Evolutionary conservation across 1,140 invertebrate species (phyloP), one percentile per base, ranked within the genome.

Genomic region (Drosophila auraria): DNA sequence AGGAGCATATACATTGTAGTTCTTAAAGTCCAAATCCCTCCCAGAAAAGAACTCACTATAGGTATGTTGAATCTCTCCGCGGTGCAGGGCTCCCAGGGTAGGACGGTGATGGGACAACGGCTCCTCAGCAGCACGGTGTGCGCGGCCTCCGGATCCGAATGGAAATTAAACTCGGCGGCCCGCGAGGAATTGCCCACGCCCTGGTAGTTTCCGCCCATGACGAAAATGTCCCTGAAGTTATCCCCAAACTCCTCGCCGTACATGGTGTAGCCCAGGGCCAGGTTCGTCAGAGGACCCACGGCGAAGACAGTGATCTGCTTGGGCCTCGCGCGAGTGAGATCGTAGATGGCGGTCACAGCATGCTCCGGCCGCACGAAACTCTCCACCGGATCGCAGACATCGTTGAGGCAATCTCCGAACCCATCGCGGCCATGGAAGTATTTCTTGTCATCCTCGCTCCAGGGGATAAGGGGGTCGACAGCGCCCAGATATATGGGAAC

Each of bases 131-230:
- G 91, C 14, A 97, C 94, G 42, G 97, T 95, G 83, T 95, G 94
- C 0, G 96, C 97, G 30, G 96, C 96, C 93, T 97, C 97, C 1
- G 97, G 96, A 93, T 97, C 97, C 20, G 92, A 91, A 59, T 94
- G 94, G 86, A 98, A 98, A 93, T 98, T 97, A 83, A 96, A 97
- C 93, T 98, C 97, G 9, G 96, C 96, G 49, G 95, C 93, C 0
- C 94, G 81, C 23, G 95, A 95, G n/a, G 94, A 93, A 89, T 96
- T 96, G 12, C 97, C 96, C 65, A 95, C 93, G 23, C 96, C 96
- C 66, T 94, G 94, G 72, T 94, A 94, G 93, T 97, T 97, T 74
- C 97, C 97, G 44, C 97, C 97, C 96, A 97, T 97, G 2, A 97
- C 94, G 66, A 94, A 95, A 53, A 97, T 91, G 51, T 95, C 94